Evolutionary conservation across 1,140 invertebrate species (phyloP).

Genomic region (Drosophila persimilis): DNA sequence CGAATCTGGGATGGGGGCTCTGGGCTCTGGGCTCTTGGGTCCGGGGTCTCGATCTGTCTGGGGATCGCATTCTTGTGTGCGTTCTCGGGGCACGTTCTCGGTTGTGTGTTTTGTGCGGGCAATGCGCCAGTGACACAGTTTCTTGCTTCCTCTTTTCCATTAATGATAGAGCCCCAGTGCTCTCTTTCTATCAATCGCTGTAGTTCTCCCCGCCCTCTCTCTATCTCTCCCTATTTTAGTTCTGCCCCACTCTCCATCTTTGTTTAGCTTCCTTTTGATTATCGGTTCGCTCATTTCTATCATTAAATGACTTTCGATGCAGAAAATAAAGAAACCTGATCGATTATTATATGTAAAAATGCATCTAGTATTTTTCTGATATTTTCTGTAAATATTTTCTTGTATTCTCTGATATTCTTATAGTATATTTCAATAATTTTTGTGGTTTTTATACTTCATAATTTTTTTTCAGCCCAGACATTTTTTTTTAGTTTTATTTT

Average conservation of each 20-base stretch:
- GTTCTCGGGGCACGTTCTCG: not conserved
- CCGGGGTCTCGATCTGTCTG: slow-evolving; percentile 9
- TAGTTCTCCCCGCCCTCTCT: not conserved
- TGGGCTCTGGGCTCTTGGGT: too few species aligned
- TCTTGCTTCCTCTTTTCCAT: not conserved
- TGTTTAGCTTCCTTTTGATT: slow-evolving; percentile 40
- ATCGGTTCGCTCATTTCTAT: slow-evolving; percentile 25
- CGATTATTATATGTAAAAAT: too few species aligned
- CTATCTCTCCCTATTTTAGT: not conserved
- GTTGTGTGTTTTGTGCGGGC: slow-evolving; percentile 16
- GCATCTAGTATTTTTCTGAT: not conserved
- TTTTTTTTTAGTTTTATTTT: too few species aligned
- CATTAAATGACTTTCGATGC: not conserved
- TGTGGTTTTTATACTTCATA: too few species aligned
- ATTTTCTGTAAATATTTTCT: not conserved
- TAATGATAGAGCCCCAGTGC: not conserved
- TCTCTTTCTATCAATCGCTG: not conserved
- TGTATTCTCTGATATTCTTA: too few species aligned
- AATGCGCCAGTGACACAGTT: slow-evolving; percentile 68
- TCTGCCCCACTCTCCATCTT: not conserved
- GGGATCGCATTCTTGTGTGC: too few species aligned
- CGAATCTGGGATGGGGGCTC: slow-evolving; percentile 7
- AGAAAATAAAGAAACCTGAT: too few species aligned
- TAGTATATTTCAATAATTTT: too few species aligned
- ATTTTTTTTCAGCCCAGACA: too few species aligned